A percentile compares a stretch with the other conserved stretches of the same genome.
Conservation (phyloP, 2,113 vertebrate species). For the Forbesichthys agassizii region DNA sequence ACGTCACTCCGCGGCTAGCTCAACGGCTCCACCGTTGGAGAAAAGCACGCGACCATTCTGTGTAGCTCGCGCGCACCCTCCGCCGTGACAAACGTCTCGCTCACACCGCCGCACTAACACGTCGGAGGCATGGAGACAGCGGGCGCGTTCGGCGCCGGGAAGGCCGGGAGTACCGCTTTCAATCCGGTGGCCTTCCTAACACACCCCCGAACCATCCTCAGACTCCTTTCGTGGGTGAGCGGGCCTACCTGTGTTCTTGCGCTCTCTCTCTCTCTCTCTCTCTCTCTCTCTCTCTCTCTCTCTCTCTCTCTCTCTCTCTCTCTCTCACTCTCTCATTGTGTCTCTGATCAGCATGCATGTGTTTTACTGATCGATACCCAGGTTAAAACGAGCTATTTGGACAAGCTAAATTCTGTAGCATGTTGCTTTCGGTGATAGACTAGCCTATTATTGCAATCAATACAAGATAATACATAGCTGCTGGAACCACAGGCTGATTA, state of each 20-base stretch:
- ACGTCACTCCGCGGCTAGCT: conserved; percentile 56
- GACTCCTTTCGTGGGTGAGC: conserved; percentile 72
- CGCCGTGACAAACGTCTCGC: conserved; percentile 42
- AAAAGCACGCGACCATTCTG: no score
- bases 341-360: not conserved
- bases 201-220: conserved; percentile 69
- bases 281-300: not conserved
- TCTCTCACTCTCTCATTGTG: not conserved
- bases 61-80: not conserved
- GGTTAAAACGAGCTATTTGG: no score
- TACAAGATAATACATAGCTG: no score
- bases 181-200: conserved; percentile 72
- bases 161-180: conserved; percentile 63
- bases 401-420: no score
- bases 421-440: no score
- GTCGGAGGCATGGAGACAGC: conserved; percentile 62
- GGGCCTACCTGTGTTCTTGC: conserved; percentile 1
- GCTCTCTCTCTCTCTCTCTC: conserved; percentile 8
- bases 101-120: conserved; percentile 16
- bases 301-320: not conserved
- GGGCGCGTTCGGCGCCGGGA: conserved; percentile 62
- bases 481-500: no score
- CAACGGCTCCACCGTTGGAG: conserved; percentile 19
- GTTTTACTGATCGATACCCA: not conserved
- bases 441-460: no score